A percentile compares a stretch with the other conserved stretches of the same genome.
Evolutionary conservation across 2,888 invertebrate species (phyloP).

Genomic region (Heliconius ismenius): DNA sequence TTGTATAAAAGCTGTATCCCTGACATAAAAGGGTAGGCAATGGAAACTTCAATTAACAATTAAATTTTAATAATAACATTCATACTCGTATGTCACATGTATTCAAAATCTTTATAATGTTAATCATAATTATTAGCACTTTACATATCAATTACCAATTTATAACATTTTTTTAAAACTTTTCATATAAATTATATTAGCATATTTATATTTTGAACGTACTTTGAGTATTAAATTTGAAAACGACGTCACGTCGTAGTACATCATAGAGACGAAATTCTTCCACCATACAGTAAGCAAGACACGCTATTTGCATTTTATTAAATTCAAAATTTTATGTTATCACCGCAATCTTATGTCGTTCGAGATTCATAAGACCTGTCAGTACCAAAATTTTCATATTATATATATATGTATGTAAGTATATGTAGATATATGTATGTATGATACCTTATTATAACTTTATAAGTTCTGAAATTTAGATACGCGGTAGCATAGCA

Average conservation of each 20-base stretch:
- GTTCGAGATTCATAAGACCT: conserved; percentile 39
- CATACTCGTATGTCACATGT: too few species aligned
- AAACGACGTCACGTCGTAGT: conserved; percentile 3
- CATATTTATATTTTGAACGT: conserved; percentile 2
- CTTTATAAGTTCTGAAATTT: neutral
- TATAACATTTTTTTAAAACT: neutral
- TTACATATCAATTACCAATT: neutral
- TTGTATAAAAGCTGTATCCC: too few species aligned
- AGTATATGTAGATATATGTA: neutral
- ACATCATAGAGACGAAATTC: conserved; percentile 42
- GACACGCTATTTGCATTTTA: conserved; percentile 77
- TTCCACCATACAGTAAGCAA: conserved; percentile 54
- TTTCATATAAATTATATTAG: neutral
- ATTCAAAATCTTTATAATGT: too few species aligned
- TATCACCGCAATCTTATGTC: conserved; percentile 48
- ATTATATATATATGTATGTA: neutral
- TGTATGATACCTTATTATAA: neutral
- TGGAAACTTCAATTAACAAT: too few species aligned
- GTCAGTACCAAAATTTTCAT: conserved; percentile 17
- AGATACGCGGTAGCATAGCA: neutral
- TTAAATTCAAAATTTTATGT: conserved; percentile 79
- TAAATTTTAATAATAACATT: too few species aligned
- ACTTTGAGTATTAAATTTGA: conserved; percentile 4
- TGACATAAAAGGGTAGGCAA: too few species aligned
- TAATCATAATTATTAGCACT: neutral